Percentiles rank a stretch among this genome's conserved stretches.
These are phyloP conservation scores for Brachypteracias leptosomus DNA, from an alignment of 2,113 vertebrate genomes.

Conservation along the genomic window DNA sequence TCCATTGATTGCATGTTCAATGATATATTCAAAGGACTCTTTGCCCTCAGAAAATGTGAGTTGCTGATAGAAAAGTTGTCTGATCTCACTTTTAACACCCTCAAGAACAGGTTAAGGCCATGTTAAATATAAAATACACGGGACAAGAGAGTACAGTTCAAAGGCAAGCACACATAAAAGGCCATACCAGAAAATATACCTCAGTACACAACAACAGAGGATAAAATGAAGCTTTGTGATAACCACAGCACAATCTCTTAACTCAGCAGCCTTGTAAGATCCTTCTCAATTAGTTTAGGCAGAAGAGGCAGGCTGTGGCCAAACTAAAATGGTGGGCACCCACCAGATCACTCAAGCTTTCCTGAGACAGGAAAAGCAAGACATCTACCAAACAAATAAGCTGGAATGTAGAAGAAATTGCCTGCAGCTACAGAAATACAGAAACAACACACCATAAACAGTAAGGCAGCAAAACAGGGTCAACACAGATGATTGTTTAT, in stretches of 20 bases:
- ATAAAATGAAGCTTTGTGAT: background rate
- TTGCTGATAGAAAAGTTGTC: background rate
- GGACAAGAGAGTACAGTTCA: background rate
- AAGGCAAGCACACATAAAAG: background rate
- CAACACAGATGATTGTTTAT: background rate
- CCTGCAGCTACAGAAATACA: background rate
- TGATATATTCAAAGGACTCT: background rate
- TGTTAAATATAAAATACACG: background rate
- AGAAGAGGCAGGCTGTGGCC: background rate
- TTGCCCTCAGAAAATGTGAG: background rate
- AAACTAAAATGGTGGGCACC: background rate
- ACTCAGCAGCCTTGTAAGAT: background rate
- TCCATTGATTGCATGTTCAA: background rate
- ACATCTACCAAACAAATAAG: background rate
- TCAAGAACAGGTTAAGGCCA: background rate
- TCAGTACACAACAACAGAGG: background rate
- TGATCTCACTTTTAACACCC: background rate
- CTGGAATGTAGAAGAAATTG: background rate
- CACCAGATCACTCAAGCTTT: background rate
- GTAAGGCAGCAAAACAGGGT: background rate
- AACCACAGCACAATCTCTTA: background rate
- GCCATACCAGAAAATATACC: background rate
- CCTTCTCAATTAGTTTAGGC: background rate
- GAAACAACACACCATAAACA: background rate
- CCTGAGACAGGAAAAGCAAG: background rate